Evolutionary conservation across 2,113 vertebrate genomes (phyloP).

Genomic region (Tetraodon nigroviridis): DNA sequence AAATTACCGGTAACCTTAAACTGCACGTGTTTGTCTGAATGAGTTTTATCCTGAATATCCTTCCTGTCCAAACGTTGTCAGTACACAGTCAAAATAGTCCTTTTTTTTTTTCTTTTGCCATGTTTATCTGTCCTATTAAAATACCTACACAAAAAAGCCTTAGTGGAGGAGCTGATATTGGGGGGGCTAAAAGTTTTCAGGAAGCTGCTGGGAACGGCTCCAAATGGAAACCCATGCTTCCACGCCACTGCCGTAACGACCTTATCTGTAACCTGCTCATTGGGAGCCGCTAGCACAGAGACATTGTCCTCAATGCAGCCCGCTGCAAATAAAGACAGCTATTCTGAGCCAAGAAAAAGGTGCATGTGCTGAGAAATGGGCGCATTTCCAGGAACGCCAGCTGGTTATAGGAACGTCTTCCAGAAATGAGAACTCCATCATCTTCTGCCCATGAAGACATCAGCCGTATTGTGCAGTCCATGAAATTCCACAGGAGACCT

Average conservation of each 20-base stretch:
- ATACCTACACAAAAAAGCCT: not conserved
- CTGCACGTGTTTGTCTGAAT: too few species aligned
- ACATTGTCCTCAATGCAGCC: constrained; percentile 4
- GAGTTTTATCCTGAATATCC: too few species aligned
- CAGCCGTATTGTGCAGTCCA: too few species aligned
- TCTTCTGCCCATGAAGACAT: too few species aligned
- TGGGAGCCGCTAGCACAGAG: not conserved
- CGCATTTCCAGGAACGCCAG: not conserved
- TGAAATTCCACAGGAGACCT: too few species aligned
- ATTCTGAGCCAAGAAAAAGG: not conserved
- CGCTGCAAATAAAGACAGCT: not conserved
- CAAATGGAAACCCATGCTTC: constrained; percentile 18
- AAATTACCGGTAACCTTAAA: too few species aligned
- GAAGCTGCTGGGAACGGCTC: constrained; percentile 1
- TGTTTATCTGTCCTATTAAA: not conserved
- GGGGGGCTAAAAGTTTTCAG: not conserved
- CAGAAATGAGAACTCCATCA: not conserved
- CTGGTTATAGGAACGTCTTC: too few species aligned
- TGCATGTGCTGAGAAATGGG: not conserved
- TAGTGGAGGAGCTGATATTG: constrained; percentile 1
- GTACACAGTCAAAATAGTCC: too few species aligned
- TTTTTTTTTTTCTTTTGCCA: not conserved
- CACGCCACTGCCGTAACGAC: not conserved
- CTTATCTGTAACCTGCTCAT: constrained; percentile 1
- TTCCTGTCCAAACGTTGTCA: too few species aligned